These are phyloP conservation scores for Asbolus verrucosus DNA, from an alignment of 1,140 invertebrate species.

Conservation along the genomic window DNA sequence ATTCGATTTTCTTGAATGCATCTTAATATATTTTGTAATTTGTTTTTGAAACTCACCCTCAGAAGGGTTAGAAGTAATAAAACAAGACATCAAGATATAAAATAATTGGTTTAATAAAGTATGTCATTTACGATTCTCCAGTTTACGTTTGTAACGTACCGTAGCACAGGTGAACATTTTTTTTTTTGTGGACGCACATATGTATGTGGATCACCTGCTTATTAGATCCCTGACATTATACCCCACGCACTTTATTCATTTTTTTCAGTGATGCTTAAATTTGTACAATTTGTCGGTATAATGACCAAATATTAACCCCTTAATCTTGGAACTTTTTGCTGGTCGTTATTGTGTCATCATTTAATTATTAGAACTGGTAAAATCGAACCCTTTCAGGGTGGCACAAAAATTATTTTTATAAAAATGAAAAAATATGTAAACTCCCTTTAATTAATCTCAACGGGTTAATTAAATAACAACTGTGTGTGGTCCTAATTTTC, in stretches of 20 bases:
- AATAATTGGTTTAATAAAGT: constrained; percentile 35
- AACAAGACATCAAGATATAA: neutral
- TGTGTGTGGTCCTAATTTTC: constrained; percentile 34
- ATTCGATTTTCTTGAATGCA: no score
- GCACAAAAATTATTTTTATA: constrained; percentile 6
- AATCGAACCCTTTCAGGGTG: constrained; percentile 2
- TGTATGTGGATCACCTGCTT: constrained; percentile 25
- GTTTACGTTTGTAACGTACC: constrained; percentile 35
- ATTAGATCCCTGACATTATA: constrained; percentile 38
- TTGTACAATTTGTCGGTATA: constrained; percentile 36
- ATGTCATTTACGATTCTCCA: constrained; percentile 35
- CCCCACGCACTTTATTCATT: constrained; percentile 32
- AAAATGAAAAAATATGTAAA: constrained; percentile 3
- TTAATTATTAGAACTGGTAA: neutral
- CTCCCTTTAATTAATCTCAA: constrained; percentile 12
- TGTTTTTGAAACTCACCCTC: neutral
- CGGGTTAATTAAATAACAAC: constrained; percentile 34
- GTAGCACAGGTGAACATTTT: constrained; percentile 24
- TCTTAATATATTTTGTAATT: no score
- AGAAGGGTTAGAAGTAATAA: constrained; percentile 4
- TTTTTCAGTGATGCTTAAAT: constrained; percentile 19
- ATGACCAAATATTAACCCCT: constrained; percentile 27
- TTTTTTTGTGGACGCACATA: constrained; percentile 23
- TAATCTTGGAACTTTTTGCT: constrained; percentile 9
- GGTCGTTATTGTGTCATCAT: neutral